Conservation (phyloP, 2,888 invertebrate species). For the Pachycephus smyrnensis region DNA sequence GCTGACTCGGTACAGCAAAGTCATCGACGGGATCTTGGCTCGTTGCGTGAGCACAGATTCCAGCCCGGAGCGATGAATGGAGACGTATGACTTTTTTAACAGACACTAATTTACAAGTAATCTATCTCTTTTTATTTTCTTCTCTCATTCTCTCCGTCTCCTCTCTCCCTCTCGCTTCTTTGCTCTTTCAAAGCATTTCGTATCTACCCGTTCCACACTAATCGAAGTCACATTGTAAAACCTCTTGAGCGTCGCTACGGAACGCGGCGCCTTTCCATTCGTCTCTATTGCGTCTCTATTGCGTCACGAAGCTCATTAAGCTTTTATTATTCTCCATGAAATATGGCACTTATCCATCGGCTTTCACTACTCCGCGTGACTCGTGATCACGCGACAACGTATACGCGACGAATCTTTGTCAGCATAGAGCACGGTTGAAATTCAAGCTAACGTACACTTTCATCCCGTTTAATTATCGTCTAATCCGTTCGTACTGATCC, state of each 20-base stretch:
- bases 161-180: neutral
- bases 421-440: constrained; percentile 24
- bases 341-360: constrained; percentile 45
- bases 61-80: neutral
- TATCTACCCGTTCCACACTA: neutral
- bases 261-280: constrained; percentile 14
- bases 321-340: constrained; percentile 49
- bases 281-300: constrained; percentile 38
- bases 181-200: neutral
- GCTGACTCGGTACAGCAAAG: neutral
- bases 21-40: neutral
- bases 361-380: constrained; percentile 43
- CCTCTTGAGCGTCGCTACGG: neutral
- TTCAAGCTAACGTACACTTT: constrained; percentile 35
- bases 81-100: constrained; percentile 7
- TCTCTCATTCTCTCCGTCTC: neutral
- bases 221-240: constrained; percentile 3
- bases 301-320: constrained; percentile 50
- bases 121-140: neutral
- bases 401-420: constrained; percentile 30
- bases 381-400: constrained; percentile 32
- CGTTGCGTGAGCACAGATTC: neutral
- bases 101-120: neutral
- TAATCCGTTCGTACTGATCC: neutral
- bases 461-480: neutral